Evolutionary conservation across 2,888 invertebrate genomes (phyloP), one percentile per base, ranked within the genome.

Genomic region (Drosophila greeni): DNA sequence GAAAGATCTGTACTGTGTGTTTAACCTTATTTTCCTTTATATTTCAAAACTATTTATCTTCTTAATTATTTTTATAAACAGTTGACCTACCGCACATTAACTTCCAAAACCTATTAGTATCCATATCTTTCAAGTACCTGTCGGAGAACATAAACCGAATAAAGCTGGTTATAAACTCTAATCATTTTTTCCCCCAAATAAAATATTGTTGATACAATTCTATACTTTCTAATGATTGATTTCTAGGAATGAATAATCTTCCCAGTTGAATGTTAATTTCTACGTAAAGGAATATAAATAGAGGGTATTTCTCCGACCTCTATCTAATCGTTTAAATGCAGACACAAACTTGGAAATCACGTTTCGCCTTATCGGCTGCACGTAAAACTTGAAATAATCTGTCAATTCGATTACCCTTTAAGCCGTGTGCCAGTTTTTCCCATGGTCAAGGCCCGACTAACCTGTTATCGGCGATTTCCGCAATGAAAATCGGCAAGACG

Each of bases 391-490:
- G 66, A 69, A 52, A 52, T 59, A 48, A 49, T 67, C 48, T 37
- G 39, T 20, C 31, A 24, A 23, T 29, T 16, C 33, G 34, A 33
- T 54, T 36, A 40, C 42, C 26, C 20, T 9, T 34, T 45, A 43
- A 56, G 23, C 49, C 12, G 8, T 8, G 34, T 5, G 14, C 26
- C 45, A 34, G 42, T 47, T 47, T 9, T n/a, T 29, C 65, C n/a
- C 11, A 18, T 24, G n/a, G 23, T 11, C 8, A 40, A 37, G n/a
- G 23, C 18, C 23, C 6, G 5, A 77, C 82, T 79, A 66, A 87
- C 87, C 73, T 72, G 24, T 74, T 74, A 53, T 86, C 83, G 6
- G 86, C 76, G 29, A 87, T 88, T 74, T 87, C 87, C 11, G 85
- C 74, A 9, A 88, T 72, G 42, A 76, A 87, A 51, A 87, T 72